Percentiles rank a stretch among this genome's conserved stretches.
phyloP scores from a whole-genome alignment of 2,888 invertebrate genomes.

The Hypercompe scribonia region DNA sequence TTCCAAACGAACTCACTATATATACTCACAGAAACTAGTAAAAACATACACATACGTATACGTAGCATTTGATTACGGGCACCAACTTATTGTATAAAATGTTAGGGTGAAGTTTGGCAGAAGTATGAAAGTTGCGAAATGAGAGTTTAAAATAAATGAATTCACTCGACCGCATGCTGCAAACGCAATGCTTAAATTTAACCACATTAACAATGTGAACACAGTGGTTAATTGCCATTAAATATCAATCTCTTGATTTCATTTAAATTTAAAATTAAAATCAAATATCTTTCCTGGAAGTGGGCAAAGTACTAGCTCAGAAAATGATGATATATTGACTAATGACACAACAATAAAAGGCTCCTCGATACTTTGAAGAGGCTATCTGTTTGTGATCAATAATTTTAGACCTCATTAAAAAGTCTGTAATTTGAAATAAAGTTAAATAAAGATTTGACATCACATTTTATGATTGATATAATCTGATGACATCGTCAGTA shows the following conservation, averaged over 20 bases:
- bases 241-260: background rate
- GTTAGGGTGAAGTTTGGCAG: background rate
- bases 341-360: background rate
- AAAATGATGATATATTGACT: background rate
- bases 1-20: too few species aligned
- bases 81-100: background rate
- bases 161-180: background rate
- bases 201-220: too few species aligned
- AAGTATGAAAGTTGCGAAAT: background rate
- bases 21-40: background rate
- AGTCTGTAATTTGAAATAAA: background rate
- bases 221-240: background rate
- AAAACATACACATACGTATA: background rate
- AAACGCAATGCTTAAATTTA: background rate
- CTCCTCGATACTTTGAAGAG: background rate
- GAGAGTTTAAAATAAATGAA: background rate
- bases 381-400: background rate
- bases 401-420: background rate
- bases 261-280: background rate
- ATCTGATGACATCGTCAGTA: background rate
- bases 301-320: background rate
- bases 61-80: conserved; percentile 3
- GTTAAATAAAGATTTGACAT: background rate
- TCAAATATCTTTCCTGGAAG: background rate
- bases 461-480: background rate